A percentile compares a stretch with the other conserved stretches of the same genome.
phyloP scores from a whole-genome alignment of 2,113 vertebrate species.

The Prunella himalayana region DNA sequence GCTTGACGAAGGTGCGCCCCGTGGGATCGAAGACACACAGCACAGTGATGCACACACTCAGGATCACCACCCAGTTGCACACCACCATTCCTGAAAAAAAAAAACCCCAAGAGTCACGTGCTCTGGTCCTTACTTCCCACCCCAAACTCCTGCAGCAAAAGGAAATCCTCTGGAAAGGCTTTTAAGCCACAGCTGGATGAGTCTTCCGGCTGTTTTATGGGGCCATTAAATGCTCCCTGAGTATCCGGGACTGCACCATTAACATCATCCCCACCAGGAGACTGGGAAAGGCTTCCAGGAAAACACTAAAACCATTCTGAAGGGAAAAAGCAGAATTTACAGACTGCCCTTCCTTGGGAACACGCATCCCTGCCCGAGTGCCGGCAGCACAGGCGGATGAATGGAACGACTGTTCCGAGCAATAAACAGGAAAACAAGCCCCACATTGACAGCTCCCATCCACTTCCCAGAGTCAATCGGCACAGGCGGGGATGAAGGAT shows the following conservation, averaged over 20 bases:
- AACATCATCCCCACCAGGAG: background rate
- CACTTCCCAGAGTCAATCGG: background rate
- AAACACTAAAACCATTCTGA: background rate
- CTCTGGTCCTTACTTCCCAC: background rate
- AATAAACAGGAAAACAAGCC: background rate
- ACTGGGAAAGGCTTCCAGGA: background rate
- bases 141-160: background rate
- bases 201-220: background rate
- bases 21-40: conserved; percentile 97
- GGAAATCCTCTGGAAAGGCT: background rate
- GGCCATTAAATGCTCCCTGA: background rate
- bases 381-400: background rate
- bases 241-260: background rate
- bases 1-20: conserved; percentile 95
- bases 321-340: background rate
- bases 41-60: conserved; percentile 94
- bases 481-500: background rate
- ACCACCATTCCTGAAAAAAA: conserved; percentile 87
- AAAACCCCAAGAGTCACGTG: accelerated
- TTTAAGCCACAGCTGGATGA: background rate
- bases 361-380: background rate
- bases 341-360: background rate
- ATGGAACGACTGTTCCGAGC: background rate
- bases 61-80: conserved; percentile 98
- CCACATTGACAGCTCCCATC: background rate